Conservation (phyloP, 2,113 vertebrate species). For the Cromileptes altivelis region DNA sequence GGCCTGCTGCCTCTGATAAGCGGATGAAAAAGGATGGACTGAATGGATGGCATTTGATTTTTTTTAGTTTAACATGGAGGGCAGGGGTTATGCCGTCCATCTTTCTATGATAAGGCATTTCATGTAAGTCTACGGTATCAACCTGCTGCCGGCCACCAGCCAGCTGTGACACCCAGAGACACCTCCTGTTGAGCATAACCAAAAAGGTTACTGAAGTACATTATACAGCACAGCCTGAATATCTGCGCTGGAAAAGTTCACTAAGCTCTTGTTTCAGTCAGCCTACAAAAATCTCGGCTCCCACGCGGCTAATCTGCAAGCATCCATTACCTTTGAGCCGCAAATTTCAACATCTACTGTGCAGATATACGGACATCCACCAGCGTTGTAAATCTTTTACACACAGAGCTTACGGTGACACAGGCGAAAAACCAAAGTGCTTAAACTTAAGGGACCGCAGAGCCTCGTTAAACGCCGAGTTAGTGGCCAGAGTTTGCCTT, state of each 20-base stretch:
- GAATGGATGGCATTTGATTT: too few species aligned
- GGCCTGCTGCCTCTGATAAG: too few species aligned
- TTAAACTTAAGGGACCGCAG: slow-evolving; percentile 61
- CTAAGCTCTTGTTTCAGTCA: background rate
- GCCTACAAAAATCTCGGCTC: background rate
- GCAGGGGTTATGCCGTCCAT: too few species aligned
- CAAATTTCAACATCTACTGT: slow-evolving; percentile 47
- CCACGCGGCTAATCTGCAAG: slow-evolving; percentile 1
- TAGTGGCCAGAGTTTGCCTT: slow-evolving; percentile 45
- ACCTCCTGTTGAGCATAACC: slow-evolving; percentile 18
- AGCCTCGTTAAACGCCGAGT: slow-evolving; percentile 69
- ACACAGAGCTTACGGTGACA: slow-evolving; percentile 28
- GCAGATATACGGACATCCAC: slow-evolving; percentile 2
- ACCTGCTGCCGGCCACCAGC: too few species aligned
- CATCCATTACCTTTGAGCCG: slow-evolving; percentile 36
- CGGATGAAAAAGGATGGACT: too few species aligned
- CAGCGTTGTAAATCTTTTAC: slow-evolving; percentile 47
- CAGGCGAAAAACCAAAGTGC: slow-evolving; percentile 45
- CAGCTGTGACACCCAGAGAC: too few species aligned
- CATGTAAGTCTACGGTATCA: too few species aligned
- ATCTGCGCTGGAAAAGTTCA: background rate
- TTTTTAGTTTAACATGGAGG: too few species aligned
- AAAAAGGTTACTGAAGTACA: slow-evolving; percentile 16
- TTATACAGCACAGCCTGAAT: slow-evolving; percentile 2
- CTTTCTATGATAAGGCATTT: too few species aligned